phyloP scores from a whole-genome alignment of 2,113 vertebrate species.

The Melanotaenia duboulayi region DNA sequence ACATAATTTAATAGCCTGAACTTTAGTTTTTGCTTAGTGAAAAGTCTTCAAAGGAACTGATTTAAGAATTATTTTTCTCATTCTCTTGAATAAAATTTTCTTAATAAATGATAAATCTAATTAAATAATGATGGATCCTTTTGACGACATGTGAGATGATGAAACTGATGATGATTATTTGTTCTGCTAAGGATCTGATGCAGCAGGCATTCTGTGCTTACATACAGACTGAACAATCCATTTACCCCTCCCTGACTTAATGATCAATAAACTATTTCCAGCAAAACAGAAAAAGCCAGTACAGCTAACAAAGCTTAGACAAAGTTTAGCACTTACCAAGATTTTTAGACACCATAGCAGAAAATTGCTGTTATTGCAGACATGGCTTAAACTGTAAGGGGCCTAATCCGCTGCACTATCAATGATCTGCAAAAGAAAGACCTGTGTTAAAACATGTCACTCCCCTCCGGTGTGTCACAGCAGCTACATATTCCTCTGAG shows the following conservation, averaged over 20 bases:
- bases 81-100: not conserved
- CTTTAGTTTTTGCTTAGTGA: no score
- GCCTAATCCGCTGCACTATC: conserved; percentile 52
- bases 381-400: conserved; percentile 11
- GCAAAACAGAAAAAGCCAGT: conserved; percentile 8
- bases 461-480: conserved; percentile 36
- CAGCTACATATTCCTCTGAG: conserved; percentile 56
- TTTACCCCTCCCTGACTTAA: conserved; percentile 23
- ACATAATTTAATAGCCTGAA: no score
- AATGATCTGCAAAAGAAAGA: conserved; percentile 45
- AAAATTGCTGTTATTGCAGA: conserved; percentile 9
- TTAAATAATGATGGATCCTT: not conserved
- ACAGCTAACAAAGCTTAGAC: conserved; percentile 17
- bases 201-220: conserved; percentile 16
- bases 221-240: conserved; percentile 11
- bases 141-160: not conserved
- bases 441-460: conserved; percentile 63
- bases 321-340: conserved; percentile 23
- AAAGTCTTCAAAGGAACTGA: not conserved
- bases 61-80: not conserved
- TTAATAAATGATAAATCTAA: not conserved
- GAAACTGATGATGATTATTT: conserved; percentile 10
- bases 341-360: conserved; percentile 3
- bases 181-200: conserved; percentile 2
- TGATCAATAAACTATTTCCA: conserved; percentile 40